phyloP scores from a whole-genome alignment of 2,888 invertebrate genomes.

The Drosophila yooni region DNA sequence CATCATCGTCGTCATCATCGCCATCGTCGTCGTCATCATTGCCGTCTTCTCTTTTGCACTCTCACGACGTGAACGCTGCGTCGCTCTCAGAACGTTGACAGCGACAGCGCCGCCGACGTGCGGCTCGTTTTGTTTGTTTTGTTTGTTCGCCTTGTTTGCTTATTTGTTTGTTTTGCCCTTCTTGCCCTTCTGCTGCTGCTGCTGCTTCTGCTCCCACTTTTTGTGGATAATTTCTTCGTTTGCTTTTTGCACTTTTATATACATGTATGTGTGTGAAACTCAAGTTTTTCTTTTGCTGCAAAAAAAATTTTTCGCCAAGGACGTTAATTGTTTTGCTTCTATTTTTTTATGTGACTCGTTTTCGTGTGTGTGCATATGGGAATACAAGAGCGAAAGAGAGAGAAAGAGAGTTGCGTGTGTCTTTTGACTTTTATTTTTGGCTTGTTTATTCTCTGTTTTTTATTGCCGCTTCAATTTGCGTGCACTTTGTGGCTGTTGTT shows the following conservation, averaged over 20 bases:
- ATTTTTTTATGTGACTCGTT: slow-evolving; percentile 64
- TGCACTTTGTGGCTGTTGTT: slow-evolving; percentile 70
- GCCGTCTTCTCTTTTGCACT: slow-evolving; percentile 72
- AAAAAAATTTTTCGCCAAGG: slow-evolving; percentile 78
- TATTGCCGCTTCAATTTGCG: slow-evolving; percentile 74
- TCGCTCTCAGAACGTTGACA: slow-evolving; percentile 43
- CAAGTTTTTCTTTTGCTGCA: slow-evolving; percentile 75
- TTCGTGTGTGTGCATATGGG: slow-evolving; percentile 23
- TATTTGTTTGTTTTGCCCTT: slow-evolving; percentile 69
- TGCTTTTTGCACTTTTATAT: slow-evolving; percentile 71
- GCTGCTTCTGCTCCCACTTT: slow-evolving; percentile 42
- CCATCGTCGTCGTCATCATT: slow-evolving; percentile 40
- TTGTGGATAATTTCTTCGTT: slow-evolving; percentile 66
- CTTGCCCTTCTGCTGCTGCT: slow-evolving; percentile 27
- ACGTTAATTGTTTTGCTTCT: slow-evolving; percentile 82
- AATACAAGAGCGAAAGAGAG: background rate
- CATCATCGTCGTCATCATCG: slow-evolving; percentile 25
- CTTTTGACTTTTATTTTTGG: slow-evolving; percentile 77
- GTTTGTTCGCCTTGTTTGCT: slow-evolving; percentile 68
- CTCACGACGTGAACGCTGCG: slow-evolving; percentile 52
- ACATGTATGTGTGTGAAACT: slow-evolving; percentile 41
- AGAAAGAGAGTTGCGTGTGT: slow-evolving; percentile 36
- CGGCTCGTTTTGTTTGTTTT: slow-evolving; percentile 51
- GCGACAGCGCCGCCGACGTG: slow-evolving; percentile 32
- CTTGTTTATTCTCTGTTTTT: slow-evolving; percentile 69